Percentiles rank a stretch among this genome's conserved stretches.
Conservation (phyloP, 2,797 vertebrate species). For the Lacerta viridis region DNA sequence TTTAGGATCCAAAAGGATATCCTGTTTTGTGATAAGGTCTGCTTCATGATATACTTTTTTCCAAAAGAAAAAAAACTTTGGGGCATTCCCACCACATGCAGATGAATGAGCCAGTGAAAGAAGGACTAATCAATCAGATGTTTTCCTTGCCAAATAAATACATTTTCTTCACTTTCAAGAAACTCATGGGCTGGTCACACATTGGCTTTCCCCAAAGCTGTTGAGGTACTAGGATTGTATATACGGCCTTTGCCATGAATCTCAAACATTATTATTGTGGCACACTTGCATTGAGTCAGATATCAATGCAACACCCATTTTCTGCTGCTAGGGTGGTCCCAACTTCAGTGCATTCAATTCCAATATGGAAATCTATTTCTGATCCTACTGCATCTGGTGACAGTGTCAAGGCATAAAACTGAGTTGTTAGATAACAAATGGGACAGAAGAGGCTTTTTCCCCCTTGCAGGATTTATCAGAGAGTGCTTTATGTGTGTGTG, state of each 20-base stretch:
- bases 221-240: background rate
- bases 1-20: no score
- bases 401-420: background rate
- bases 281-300: background rate
- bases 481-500: no score
- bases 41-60: no score
- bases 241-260: background rate
- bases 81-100: no score
- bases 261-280: background rate
- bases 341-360: background rate
- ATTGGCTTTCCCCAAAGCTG: no score
- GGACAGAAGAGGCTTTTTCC: no score
- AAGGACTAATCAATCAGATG: background rate
- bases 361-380: background rate
- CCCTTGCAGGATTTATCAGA: no score
- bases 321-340: background rate
- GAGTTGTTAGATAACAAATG: no score
- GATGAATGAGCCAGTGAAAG: background rate
- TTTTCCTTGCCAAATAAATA: background rate
- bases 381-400: background rate
- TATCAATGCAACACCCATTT: background rate
- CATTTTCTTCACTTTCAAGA: background rate
- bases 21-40: no score
- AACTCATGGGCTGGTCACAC: no score
- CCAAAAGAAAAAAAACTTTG: no score